Base-by-base conservation (phyloP, 2,888 invertebrate species). In the Stomorhina lunata region DNA sequence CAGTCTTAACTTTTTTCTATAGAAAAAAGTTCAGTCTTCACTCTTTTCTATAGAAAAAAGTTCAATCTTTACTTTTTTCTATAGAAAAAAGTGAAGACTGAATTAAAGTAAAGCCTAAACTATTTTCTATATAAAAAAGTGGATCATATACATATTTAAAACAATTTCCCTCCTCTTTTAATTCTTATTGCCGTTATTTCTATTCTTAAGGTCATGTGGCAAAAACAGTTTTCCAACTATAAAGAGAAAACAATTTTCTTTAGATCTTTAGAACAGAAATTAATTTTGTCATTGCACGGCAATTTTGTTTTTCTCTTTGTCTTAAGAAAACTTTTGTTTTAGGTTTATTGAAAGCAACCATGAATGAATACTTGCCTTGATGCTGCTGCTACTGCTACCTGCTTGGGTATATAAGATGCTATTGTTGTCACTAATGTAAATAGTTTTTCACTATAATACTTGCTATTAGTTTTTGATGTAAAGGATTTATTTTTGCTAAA, bases 271-370 rank as follows among this genome's bases (percentile, higher is more conserved):
- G 1, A n/a, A n/a, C 22, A 57, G 6, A 32, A 45, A 20, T 43
- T 45, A 22, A 48, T 43, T 17, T 43, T 7, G 2, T 6, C 12
- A 20, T 45, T 22, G 12, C 43, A 9, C 3, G 4, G 9, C 22
- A 59, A 17, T 59, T 59, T 59, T 45, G n/a, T n/a, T n/a, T n/a
- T n/a, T n/a, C n/a, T n/a, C n/a, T n/a, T n/a, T n/a, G n/a, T 9
- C 59, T 22, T 45, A 6, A 0, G 2, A 32, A 37, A 50, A 25
- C 17, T 53, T 72, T 72, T 59, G 9, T 45, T 61, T 27, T 61
- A 12, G 48, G 59, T 61, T 72, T 72, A 61, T 61, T 72, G 27
- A 48, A 61, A 48, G 10, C 27, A 37, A 57, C 55, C 57, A 43
- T 29, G 12, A n/a, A n/a, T n/a, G n/a, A 40, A 29, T 27, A 9